Evolutionary conservation across 2,888 invertebrate genomes (phyloP), one percentile per base, ranked within the genome.

Genomic region (Minunthozetes semirufus): DNA sequence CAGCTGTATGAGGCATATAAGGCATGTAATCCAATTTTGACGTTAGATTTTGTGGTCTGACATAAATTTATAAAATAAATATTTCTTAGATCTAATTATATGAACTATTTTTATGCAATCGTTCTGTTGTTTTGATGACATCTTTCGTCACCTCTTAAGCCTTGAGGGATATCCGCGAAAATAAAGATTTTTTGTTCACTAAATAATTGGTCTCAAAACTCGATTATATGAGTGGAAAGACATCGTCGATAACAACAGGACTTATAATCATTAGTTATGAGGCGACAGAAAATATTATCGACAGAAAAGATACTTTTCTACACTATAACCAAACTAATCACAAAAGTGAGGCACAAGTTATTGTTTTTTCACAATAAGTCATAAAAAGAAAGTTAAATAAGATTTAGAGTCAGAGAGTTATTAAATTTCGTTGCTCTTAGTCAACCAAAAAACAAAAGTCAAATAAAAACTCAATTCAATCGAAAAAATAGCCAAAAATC

Each of bases 81-180:
- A 38, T 19, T 38, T 4, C 22, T 9, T 42, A 68, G 15, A 68
- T 68, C 25, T n/a, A 68, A 68, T 46, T 19, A 68, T 68, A n/a
- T 38, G 3, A 15, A 4, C 38, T 46, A 68, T 68, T 68, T 46
- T 68, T 46, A 68, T 68, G 38, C 22, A n/a, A 46, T 42, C 17
- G 15, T 25, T 19, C 19, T 66, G 0, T 66, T 38, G 19, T 33
- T 66, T 22, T 59, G 25, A 46, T 68, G 42, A 46, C 68, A 68
- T 42, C 68, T 68, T 46, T 68, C 9, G 46, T 19, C 68, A 68
- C 68, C 33, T 68, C 68, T 46, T 46, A 68, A 68, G 68, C 68
- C 68, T 68, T 68, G 42, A 68, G 68, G 68, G 68, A 46, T 68
- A 68, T 68, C 68, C 68, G 17, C 68, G 19, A 46, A 68, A 68